Conservation (phyloP, 2,888 invertebrate genomes). For the Artemia sinica region DNA sequence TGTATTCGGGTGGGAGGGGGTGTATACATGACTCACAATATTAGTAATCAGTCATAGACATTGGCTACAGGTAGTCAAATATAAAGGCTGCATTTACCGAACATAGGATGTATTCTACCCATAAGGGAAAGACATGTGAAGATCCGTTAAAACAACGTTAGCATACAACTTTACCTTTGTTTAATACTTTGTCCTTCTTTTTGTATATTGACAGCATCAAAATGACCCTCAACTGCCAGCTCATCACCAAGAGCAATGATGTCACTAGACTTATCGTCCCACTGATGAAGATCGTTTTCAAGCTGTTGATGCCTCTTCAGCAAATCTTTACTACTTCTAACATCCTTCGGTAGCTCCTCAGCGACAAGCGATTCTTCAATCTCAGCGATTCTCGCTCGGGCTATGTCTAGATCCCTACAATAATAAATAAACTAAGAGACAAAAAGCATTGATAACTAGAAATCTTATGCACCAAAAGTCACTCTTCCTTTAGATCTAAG, state of each 20-base stretch:
- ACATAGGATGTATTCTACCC: no score
- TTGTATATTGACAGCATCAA: conserved; percentile 71
- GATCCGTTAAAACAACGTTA: no score
- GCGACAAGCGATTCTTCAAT: conserved; percentile 59
- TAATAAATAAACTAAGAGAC: conserved; percentile 24
- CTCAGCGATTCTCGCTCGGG: conserved; percentile 65
- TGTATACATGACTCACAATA: no score
- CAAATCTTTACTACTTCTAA: conserved; percentile 75
- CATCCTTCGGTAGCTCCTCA: conserved; percentile 67
- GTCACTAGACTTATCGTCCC: conserved; percentile 60
- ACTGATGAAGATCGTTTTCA: conserved; percentile 67
- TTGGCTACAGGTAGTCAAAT: no score
- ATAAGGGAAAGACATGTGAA: no score
- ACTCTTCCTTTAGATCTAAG: no score
- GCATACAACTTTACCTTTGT: conserved; percentile 18
- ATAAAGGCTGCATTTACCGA: no score
- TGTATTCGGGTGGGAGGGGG: no score
- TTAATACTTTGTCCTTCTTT: conserved; percentile 56
- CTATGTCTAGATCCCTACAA: conserved; percentile 62
- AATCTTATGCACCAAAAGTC: neutral
- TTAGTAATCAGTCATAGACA: no score
- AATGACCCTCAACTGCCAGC: conserved; percentile 83
- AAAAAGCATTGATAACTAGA: no score
- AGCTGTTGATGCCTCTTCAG: conserved; percentile 71
- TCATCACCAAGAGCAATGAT: conserved; percentile 63